Percentiles rank a stretch among this genome's conserved stretches.
Evolutionary conservation across 2,888 invertebrate genomes (phyloP).

Genomic region (Disparrhopalites patrizii): DNA sequence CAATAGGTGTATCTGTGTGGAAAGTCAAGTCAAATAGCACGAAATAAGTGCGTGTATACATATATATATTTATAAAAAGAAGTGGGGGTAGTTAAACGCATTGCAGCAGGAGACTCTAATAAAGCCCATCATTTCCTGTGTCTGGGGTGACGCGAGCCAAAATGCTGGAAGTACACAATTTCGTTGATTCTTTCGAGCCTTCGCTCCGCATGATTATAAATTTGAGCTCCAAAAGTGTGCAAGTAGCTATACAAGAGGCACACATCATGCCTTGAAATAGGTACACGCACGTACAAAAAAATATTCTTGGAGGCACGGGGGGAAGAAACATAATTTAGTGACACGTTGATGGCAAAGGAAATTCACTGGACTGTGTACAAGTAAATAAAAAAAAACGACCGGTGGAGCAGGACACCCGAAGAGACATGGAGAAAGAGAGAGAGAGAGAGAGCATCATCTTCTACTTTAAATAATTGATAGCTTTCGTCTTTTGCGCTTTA

Average conservation of each 20-base stretch:
- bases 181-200: slow-evolving; percentile 30
- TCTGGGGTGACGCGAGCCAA: slow-evolving; percentile 33
- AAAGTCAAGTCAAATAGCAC: too few species aligned
- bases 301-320: too few species aligned
- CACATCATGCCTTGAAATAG: neutral
- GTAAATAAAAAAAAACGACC: slow-evolving; percentile 10
- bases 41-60: too few species aligned
- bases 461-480: slow-evolving; percentile 31
- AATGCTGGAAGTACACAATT: slow-evolving; percentile 20
- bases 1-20: too few species aligned
- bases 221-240: slow-evolving; percentile 14
- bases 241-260: neutral
- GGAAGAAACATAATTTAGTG: neutral
- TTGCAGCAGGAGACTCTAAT: too few species aligned
- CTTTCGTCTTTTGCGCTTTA: slow-evolving; percentile 16
- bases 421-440: too few species aligned
- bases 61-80: too few species aligned
- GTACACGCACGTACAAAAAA: neutral
- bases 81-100: too few species aligned
- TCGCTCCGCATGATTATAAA: slow-evolving; percentile 36
- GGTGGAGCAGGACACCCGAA: slow-evolving; percentile 15
- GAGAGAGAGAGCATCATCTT: slow-evolving; percentile 25
- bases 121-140: slow-evolving; percentile 26
- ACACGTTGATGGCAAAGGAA: slow-evolving; percentile 11
- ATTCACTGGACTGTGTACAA: slow-evolving; percentile 18